These are phyloP conservation scores for Anoplophora glabripennis DNA, from an alignment of 1,140 invertebrate genomes.

Conservation along the genomic window DNA sequence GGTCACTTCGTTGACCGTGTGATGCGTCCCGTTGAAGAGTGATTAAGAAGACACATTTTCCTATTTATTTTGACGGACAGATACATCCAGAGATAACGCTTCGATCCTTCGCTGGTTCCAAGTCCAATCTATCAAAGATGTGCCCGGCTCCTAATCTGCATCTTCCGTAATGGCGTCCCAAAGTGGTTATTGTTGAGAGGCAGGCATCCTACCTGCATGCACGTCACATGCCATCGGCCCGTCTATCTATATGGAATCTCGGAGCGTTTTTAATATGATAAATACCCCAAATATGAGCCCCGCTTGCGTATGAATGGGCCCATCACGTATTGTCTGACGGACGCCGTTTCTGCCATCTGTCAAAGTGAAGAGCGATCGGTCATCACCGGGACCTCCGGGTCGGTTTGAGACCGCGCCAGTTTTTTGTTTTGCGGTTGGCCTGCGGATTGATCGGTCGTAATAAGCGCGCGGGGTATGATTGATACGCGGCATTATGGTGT, in stretches of 20 bases:
- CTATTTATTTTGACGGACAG: too few relatives aligned
- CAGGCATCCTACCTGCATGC: slow-evolving; percentile 33
- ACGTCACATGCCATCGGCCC: slow-evolving; percentile 35
- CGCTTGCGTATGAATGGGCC: slow-evolving; percentile 20
- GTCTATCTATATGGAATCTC: slow-evolving; percentile 45
- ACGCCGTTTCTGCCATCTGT: slow-evolving; percentile 44
- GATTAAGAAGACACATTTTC: too few relatives aligned
- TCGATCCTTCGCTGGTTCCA: neutral
- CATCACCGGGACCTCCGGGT: slow-evolving; percentile 37
- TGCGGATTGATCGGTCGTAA: slow-evolving; percentile 15
- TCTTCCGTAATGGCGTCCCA: slow-evolving; percentile 29
- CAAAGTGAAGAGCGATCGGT: slow-evolving; percentile 47
- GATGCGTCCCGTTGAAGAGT: too few relatives aligned
- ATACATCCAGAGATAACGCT: too few relatives aligned
- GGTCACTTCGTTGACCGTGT: too few relatives aligned
- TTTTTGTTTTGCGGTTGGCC: too few relatives aligned
- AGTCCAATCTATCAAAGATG: slow-evolving; percentile 20
- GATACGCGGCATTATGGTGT: slow-evolving; percentile 11
- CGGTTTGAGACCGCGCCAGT: slow-evolving; percentile 4
- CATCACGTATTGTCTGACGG: slow-evolving; percentile 33
- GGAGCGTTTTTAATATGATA: slow-evolving; percentile 41
- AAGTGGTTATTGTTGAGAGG: slow-evolving; percentile 37
- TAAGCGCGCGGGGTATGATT: slow-evolving; percentile 11
- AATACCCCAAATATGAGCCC: slow-evolving; percentile 39
- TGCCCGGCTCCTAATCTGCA: slow-evolving; percentile 19